Base-by-base conservation (phyloP, 2,888 invertebrate species). In the Epiblema foenella region DNA sequence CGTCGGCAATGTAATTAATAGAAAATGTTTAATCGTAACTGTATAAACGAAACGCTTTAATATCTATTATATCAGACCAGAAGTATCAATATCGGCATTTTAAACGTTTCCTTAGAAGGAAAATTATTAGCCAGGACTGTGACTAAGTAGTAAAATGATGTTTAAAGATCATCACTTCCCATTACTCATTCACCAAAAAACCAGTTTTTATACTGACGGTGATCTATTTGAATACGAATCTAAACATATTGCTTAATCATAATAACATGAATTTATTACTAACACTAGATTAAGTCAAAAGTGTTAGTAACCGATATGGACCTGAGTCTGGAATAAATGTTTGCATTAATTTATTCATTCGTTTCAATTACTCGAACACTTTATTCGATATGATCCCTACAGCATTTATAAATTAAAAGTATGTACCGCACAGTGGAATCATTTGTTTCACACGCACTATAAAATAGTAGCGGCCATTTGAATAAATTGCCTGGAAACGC, bases 381-480 rank as follows among this genome's bases (percentile, higher is more conserved):
- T 29, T n/a, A n/a, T n/a, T n/a, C n/a, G n/a, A n/a, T n/a, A n/a
- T n/a, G n/a, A n/a, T n/a, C n/a, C n/a, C n/a, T n/a, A n/a, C n/a
- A n/a, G n/a, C n/a, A n/a, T n/a, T n/a, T n/a, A n/a, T 18, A 46
- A 51, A 51, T 63, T 63, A 52, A 49, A 68, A 59, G 39, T 59
- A 59, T 59, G 42, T 59, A 52, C 59, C 24, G 46, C 60, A n/a
- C 4, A 46, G 8, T 17, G 10, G 49, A 56, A 51, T 39, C n/a
- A 59, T 65, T 69, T 58, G 58, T 69, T 69, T 69, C 39, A 52
- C 29, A 69, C 65, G 69, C 69, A 59, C 65, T 65, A 69, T 69
- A 69, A 69, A 69, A 51, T 59, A 59, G 69, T 69, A 57, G 37
- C 64, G 46, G 39, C 39, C 42, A 59, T 65, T 65, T 65, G 52